Evolutionary conservation across 2,113 vertebrate species (phyloP).

Genomic region (Notarius quadriscutis): DNA sequence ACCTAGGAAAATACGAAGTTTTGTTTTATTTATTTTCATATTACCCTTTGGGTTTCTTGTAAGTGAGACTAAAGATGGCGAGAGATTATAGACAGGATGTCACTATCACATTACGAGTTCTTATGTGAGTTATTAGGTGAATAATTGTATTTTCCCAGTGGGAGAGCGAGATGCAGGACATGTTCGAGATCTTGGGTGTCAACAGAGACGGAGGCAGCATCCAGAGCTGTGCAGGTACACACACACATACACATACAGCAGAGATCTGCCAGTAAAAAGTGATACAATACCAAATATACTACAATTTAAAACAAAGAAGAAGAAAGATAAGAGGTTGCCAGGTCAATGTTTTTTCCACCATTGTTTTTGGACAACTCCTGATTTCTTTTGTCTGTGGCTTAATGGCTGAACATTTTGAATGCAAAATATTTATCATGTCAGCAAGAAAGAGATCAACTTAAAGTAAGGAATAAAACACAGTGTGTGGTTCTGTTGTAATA

Average conservation of each 20-base stretch:
- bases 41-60: not conserved
- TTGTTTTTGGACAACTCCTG: too few relatives aligned
- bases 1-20: not conserved
- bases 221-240: slow-evolving; percentile 62
- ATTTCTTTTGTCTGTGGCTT: not conserved
- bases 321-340: not conserved
- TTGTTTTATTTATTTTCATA: not conserved
- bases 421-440: slow-evolving; percentile 21
- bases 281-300: not conserved
- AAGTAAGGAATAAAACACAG: not conserved
- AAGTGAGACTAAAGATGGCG: not conserved
- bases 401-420: not conserved
- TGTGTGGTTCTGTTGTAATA: too few relatives aligned
- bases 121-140: not conserved
- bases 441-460: not conserved
- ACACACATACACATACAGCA: slow-evolving; percentile 2
- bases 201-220: slow-evolving; percentile 58
- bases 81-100: not conserved
- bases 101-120: not conserved
- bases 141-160: slow-evolving; percentile 55
- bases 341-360: not conserved
- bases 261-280: not conserved
- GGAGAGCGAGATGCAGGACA: slow-evolving; percentile 65
- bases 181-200: slow-evolving; percentile 63
- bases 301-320: not conserved